Percentiles rank a stretch among this genome's conserved stretches.
phyloP scores from a whole-genome alignment of 1,140 invertebrate species.

The Drosophila elegans region DNA sequence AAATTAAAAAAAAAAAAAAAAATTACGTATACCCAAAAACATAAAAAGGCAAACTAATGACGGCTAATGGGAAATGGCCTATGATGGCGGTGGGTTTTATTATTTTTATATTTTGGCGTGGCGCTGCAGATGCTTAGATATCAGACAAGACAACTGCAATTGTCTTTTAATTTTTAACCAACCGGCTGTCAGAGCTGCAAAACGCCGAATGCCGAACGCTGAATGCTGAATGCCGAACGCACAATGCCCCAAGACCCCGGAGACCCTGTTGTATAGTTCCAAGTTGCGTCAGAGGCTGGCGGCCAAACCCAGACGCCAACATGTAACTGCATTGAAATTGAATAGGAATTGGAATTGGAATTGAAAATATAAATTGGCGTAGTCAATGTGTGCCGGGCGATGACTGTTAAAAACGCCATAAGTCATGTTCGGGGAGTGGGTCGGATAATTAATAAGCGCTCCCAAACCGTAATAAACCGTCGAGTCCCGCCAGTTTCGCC shows the following conservation, averaged over 20 bases:
- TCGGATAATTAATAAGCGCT: slow-evolving; percentile 72
- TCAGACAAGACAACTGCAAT: slow-evolving; percentile 52
- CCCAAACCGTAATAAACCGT: slow-evolving; percentile 57
- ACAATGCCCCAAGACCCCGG: slow-evolving; percentile 60
- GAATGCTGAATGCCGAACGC: slow-evolving; percentile 15
- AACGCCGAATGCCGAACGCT: slow-evolving; percentile 22
- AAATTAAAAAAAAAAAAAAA: slow-evolving; percentile 19
- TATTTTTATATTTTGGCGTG: slow-evolving; percentile 33
- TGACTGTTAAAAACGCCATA: slow-evolving; percentile 74
- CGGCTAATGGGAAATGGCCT: slow-evolving; percentile 49
- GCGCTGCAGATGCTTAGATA: slow-evolving; percentile 63
- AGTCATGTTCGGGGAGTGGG: slow-evolving; percentile 55
- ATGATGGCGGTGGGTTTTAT: slow-evolving; percentile 22
- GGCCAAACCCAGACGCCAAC: slow-evolving; percentile 70
- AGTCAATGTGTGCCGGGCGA: slow-evolving; percentile 61
- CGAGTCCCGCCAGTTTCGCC: slow-evolving; percentile 36
- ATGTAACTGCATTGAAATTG: slow-evolving; percentile 76
- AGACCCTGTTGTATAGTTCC: slow-evolving; percentile 29
- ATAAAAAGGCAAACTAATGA: slow-evolving; percentile 54
- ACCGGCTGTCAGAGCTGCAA: slow-evolving; percentile 32
- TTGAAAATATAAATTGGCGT: slow-evolving; percentile 61
- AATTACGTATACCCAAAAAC: slow-evolving; percentile 17
- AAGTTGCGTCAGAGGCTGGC: slow-evolving; percentile 55
- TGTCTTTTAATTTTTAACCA: slow-evolving; percentile 60
- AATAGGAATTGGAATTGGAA: slow-evolving; percentile 71